These are phyloP conservation scores for Porphyrio hochstetteri DNA, from an alignment of 2,113 vertebrate species.

Conservation along the genomic window DNA sequence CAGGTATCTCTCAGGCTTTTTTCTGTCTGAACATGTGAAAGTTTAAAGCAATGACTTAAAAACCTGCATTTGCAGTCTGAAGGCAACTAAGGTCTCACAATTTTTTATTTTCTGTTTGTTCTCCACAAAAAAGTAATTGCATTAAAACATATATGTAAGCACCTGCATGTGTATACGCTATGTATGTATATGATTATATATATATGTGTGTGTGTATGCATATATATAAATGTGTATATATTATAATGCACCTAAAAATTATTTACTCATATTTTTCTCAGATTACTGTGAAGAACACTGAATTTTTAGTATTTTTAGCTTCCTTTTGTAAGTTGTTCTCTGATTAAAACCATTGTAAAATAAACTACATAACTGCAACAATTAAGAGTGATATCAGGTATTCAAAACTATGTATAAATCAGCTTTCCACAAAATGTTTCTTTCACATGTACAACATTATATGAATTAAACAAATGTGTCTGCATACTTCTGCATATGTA, in stretches of 20 bases:
- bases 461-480: not conserved
- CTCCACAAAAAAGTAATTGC: not conserved
- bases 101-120: not conserved
- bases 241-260: not conserved
- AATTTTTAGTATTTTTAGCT: not conserved
- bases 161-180: fast-evolving
- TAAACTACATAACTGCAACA: not conserved
- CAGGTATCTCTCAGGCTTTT: not conserved
- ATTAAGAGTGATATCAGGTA: not conserved
- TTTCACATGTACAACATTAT: not conserved
- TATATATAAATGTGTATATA: not conserved
- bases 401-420: not conserved
- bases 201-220: not conserved
- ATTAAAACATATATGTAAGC: not conserved
- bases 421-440: not conserved
- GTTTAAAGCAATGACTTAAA: not conserved
- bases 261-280: not conserved
- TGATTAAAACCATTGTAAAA: not conserved
- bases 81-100: not conserved
- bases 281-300: not conserved
- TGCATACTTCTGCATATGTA: not conserved
- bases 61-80: not conserved
- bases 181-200: not conserved
- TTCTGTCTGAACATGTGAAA: not conserved
- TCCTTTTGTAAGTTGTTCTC: not conserved